Conservation (phyloP, 2,113 vertebrate genomes). For the Cervus canadensis region DNA sequence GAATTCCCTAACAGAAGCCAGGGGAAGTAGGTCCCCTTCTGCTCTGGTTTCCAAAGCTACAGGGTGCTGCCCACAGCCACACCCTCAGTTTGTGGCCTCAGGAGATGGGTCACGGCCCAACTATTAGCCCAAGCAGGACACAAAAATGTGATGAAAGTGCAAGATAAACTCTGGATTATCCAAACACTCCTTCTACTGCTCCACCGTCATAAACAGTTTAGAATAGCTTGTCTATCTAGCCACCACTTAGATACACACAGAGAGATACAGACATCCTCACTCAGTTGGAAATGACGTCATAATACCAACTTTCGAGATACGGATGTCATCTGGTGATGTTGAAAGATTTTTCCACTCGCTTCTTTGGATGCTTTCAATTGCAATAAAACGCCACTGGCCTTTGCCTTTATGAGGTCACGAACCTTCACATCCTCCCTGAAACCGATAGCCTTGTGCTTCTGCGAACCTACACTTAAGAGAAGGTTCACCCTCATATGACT, state of each 20-base stretch:
- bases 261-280: background rate
- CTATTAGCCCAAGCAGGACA: background rate
- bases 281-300: fast-evolving
- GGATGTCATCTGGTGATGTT: background rate
- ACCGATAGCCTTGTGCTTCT: background rate
- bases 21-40: background rate
- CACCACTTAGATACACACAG: background rate
- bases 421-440: background rate
- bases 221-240: background rate
- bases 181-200: background rate
- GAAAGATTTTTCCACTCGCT: background rate
- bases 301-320: background rate
- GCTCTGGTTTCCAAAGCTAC: background rate
- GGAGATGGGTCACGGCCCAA: background rate
- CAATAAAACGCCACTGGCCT: background rate
- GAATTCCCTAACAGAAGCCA: background rate
- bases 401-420: background rate
- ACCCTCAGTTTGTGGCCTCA: background rate
- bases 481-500: background rate
- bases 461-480: background rate
- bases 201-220: background rate
- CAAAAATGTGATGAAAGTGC: background rate
- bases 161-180: slow-evolving; percentile 3
- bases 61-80: background rate
- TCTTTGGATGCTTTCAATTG: background rate